These are phyloP conservation scores for Melikaiella ostensackeni DNA, from an alignment of 2,888 invertebrate genomes.

Conservation along the genomic window DNA sequence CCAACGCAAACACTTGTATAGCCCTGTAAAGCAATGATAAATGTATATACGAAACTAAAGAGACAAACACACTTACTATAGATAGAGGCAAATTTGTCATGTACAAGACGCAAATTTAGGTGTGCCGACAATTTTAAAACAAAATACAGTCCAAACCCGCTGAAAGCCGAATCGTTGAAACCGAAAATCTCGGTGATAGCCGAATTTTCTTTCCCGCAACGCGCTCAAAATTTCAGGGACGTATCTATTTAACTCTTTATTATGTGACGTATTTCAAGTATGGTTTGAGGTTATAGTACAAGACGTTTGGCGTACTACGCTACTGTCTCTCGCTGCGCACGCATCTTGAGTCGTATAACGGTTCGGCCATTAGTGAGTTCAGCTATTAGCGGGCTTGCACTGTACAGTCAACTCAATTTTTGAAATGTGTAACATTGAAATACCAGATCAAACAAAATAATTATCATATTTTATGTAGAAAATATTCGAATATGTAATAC, in stretches of 20 bases:
- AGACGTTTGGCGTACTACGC: too few species aligned
- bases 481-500: neutral
- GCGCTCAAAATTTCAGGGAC: too few species aligned
- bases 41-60: neutral
- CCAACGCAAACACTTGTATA: constrained; percentile 31
- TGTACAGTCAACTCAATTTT: neutral
- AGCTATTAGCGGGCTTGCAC: too few species aligned
- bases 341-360: too few species aligned
- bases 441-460: neutral
- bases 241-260: too few species aligned
- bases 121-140: constrained; percentile 10
- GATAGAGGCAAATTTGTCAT: constrained; percentile 40
- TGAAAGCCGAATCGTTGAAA: too few species aligned
- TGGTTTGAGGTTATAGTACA: too few species aligned
- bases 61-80: constrained; percentile 7
- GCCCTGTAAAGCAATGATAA: constrained; percentile 22
- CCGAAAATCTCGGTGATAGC: too few species aligned
- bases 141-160: constrained; percentile 2
- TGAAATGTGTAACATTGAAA: neutral
- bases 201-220: too few species aligned
- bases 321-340: too few species aligned
- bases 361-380: too few species aligned
- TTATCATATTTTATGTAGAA: neutral
- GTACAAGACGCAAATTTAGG: constrained; percentile 34
- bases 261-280: too few species aligned